A percentile compares a stretch with the other conserved stretches of the same genome.
phyloP scores from a whole-genome alignment of 1,140 invertebrate species.

The Grapholita molesta region DNA sequence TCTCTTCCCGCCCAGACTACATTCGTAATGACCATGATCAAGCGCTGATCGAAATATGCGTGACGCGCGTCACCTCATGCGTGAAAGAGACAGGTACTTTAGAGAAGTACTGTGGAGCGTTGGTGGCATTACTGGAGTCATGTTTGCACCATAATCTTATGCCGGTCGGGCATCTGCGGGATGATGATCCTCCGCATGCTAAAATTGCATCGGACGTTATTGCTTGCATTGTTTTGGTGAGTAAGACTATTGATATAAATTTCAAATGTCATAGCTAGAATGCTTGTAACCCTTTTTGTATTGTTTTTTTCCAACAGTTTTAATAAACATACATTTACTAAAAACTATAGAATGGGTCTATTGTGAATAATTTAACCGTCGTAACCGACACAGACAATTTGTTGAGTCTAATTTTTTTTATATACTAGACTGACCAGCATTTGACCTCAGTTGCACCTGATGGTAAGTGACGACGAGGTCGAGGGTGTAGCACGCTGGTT shows the following conservation, averaged over 20 bases:
- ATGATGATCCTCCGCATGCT: slow-evolving; percentile 95
- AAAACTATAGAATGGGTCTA: too few relatives aligned
- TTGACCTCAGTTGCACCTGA: too few relatives aligned
- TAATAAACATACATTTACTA: too few relatives aligned
- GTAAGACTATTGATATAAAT: slow-evolving; percentile 21
- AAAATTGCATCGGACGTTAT: slow-evolving; percentile 97
- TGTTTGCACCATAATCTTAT: slow-evolving; percentile 93
- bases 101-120: slow-evolving; percentile 88
- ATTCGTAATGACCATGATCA: slow-evolving; percentile 93
- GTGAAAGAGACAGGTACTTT: slow-evolving; percentile 93
- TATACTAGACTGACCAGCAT: too few relatives aligned
- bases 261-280: too few relatives aligned
- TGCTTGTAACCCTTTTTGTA: too few relatives aligned
- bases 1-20: slow-evolving; percentile 89
- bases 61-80: slow-evolving; percentile 92
- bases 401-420: too few relatives aligned
- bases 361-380: too few relatives aligned
- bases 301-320: too few relatives aligned
- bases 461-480: too few relatives aligned
- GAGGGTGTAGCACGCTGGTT: too few relatives aligned
- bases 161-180: slow-evolving; percentile 81
- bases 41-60: slow-evolving; percentile 95
- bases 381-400: too few relatives aligned
- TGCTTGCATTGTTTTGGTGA: slow-evolving; percentile 95
- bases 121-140: slow-evolving; percentile 91